A percentile compares a stretch with the other conserved stretches of the same genome.
Conservation (phyloP, 2,797 vertebrate genomes). For the Dermochelys coriacea region DNA sequence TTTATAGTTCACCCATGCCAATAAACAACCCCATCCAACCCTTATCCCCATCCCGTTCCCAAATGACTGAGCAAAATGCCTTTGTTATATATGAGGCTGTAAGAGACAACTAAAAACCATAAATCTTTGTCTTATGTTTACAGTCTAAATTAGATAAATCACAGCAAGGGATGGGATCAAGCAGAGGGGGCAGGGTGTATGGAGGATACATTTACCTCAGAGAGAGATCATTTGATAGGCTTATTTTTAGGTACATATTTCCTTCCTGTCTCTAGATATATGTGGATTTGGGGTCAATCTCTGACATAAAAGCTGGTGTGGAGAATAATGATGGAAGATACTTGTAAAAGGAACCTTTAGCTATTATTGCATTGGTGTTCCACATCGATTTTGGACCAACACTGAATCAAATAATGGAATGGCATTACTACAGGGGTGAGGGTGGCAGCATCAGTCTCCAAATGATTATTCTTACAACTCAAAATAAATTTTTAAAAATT, state of each 20-base stretch:
- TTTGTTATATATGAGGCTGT: not conserved
- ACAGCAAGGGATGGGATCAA: not conserved
- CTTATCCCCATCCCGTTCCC: not conserved
- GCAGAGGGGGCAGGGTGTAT: not conserved
- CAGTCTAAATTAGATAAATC: not conserved
- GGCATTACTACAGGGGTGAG: not conserved
- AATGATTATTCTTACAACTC: not conserved
- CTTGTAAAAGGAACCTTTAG: not conserved
- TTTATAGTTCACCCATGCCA: not conserved
- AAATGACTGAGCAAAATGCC: not conserved
- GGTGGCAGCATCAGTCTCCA: not conserved
- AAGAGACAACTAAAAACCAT: not conserved
- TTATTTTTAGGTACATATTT: not conserved
- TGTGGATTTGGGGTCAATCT: not conserved
- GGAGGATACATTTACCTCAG: not conserved
- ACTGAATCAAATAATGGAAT: not conserved
- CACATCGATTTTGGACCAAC: not conserved
- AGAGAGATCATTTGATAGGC: not conserved
- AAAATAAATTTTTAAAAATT: not conserved
- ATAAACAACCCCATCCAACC: not conserved
- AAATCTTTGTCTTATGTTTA: not conserved
- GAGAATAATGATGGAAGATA: not conserved
- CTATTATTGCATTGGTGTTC: not conserved
- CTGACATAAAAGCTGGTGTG: not conserved
- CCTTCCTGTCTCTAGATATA: not conserved